These are phyloP conservation scores for Xestia xanthographa DNA, from an alignment of 2,888 invertebrate species.

Conservation along the genomic window DNA sequence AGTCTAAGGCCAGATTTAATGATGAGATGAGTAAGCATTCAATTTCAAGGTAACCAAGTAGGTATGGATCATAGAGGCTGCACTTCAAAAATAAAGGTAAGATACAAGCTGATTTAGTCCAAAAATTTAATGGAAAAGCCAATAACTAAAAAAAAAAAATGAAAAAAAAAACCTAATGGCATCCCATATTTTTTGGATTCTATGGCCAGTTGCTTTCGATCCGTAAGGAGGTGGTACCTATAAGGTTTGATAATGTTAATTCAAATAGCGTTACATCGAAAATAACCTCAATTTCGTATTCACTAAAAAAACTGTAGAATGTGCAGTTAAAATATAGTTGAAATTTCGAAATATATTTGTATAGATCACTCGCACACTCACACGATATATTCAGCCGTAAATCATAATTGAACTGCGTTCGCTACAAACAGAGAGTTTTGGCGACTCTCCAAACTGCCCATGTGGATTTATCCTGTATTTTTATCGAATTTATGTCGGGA, in stretches of 20 bases:
- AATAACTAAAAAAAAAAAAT: neutral
- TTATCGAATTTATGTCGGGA: constrained; percentile 56
- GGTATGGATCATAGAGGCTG: neutral
- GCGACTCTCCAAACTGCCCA: constrained; percentile 50
- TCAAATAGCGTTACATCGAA: neutral
- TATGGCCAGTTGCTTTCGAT: neutral
- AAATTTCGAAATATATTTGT: constrained; percentile 26
- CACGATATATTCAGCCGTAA: constrained; percentile 47
- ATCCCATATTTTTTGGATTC: neutral
- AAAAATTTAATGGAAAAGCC: neutral
- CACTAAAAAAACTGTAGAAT: neutral
- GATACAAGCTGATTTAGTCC: constrained; percentile 3
- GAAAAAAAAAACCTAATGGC: neutral
- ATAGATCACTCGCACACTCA: too few relatives aligned
- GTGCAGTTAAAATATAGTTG: constrained; percentile 18
- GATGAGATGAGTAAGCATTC: neutral
- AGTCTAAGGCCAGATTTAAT: too few relatives aligned
- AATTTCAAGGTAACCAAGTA: neutral
- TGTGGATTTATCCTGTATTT: constrained; percentile 57
- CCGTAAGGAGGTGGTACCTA: neutral
- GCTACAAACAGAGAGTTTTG: constrained; percentile 50
- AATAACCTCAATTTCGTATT: neutral
- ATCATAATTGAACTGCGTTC: constrained; percentile 61
- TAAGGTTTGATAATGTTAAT: neutral
- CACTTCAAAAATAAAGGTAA: neutral